Percentiles rank a stretch among this genome's conserved stretches.
These are phyloP conservation scores for Bryconaethiops microstoma DNA, from an alignment of 2,797 vertebrate genomes.

Conservation along the genomic window DNA sequence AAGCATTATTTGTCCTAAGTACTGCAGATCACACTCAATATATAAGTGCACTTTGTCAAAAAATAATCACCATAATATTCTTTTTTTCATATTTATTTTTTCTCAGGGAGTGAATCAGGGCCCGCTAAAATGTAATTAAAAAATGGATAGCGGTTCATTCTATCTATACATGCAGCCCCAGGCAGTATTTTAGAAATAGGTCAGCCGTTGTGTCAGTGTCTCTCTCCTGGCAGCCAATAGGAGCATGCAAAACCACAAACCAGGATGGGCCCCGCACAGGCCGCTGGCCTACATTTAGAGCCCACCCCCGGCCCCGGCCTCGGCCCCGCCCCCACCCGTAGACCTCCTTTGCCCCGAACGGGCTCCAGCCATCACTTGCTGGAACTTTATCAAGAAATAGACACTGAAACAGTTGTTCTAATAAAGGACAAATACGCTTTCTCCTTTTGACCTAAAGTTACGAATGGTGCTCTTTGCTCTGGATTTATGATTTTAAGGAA, in stretches of 20 bases:
- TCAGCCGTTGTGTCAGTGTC: slow-evolving; percentile 83
- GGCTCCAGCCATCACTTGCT: neutral
- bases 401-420: neutral
- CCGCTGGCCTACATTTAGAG: slow-evolving; percentile 84
- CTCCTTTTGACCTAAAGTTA: neutral
- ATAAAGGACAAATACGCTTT: neutral
- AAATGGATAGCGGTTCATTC: slow-evolving; percentile 82
- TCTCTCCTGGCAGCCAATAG: slow-evolving; percentile 77
- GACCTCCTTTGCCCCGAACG: slow-evolving; percentile 29
- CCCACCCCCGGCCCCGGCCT: slow-evolving; percentile 15
- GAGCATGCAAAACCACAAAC: slow-evolving; percentile 83
- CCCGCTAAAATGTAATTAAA: slow-evolving; percentile 86
- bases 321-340: slow-evolving; percentile 17
- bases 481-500: neutral
- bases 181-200: slow-evolving; percentile 84
- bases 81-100: slow-evolving; percentile 50
- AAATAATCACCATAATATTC: slow-evolving; percentile 48
- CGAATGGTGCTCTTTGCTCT: neutral
- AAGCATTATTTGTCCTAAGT: neutral
- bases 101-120: slow-evolving; percentile 74
- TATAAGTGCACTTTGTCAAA: slow-evolving; percentile 23
- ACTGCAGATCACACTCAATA: neutral
- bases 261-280: slow-evolving; percentile 73
- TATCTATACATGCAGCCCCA: slow-evolving; percentile 79
- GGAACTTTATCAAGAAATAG: neutral